Evolutionary conservation across 2,797 vertebrate genomes (phyloP).

Genomic region (Agapornis canus): DNA sequence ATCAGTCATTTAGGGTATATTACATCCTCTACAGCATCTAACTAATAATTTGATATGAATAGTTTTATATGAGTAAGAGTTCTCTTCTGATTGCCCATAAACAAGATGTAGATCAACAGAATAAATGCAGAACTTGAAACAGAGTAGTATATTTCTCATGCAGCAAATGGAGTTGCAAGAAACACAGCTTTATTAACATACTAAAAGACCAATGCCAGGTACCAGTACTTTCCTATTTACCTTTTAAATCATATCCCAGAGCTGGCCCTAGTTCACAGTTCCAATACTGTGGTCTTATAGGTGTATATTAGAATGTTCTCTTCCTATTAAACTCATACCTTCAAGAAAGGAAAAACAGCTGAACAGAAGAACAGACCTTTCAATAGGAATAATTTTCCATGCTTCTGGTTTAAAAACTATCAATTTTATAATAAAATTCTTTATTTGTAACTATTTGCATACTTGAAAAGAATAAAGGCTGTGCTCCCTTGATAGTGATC

Average conservation of each 20-base stretch:
- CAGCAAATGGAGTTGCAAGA: not conserved
- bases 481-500: not conserved
- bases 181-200: not conserved
- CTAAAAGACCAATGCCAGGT: not conserved
- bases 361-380: not conserved
- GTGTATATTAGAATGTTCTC: not conserved
- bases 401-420: not conserved
- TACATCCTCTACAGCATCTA: not conserved
- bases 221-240: not conserved
- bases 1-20: not conserved
- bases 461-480: not conserved
- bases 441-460: slow-evolving; percentile 3
- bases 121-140: not conserved
- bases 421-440: not conserved
- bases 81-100: not conserved
- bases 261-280: not conserved
- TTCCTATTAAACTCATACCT: not conserved
- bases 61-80: not conserved
- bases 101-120: not conserved
- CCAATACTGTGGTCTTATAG: not conserved
- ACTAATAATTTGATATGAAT: not conserved
- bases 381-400: not conserved
- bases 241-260: not conserved
- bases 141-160: not conserved
- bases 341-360: not conserved